Base-by-base conservation (phyloP, 2,888 invertebrate species). In the Halocaridina rubra region DNA sequence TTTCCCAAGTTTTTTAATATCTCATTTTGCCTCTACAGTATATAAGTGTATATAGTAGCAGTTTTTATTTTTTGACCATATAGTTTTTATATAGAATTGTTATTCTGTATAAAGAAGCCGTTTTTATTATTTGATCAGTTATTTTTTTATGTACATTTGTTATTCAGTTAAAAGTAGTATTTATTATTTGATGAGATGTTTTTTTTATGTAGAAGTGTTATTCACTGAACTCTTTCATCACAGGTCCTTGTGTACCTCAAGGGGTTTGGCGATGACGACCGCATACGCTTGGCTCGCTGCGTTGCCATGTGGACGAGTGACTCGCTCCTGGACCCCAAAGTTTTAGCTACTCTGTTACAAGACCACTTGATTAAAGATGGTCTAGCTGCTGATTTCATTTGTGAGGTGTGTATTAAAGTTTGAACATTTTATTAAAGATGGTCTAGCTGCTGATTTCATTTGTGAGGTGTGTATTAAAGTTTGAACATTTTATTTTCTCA, bases 351-450 rank as follows among this genome's bases (percentile, higher is more conserved):
- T 53, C 84, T 88, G 64, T 90, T 91, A 87, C 91, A 93, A 91
- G 97, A 98, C 92, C 98, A 98, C 92, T 93, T 98, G 90, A 94
- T 97, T 89, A 97, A 97, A 91, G 96, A 97, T 93, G 96, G 97
- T 91, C 93, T 98, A 91, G 97, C 98, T 86, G 93, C 98, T 90
- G 97, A 98, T 90, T 98, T 98, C 92, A 94, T 98, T 90, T 94
- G 98, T 90, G 96, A 97, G 92, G 95, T 98, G 91, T 59, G 85
- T 46, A 67, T 22, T 27, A 16, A 27, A 2, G 13, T n/a, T 19
- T 61, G 97, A 98, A 92, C 98, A 98, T 92, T 93, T 98, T 90
- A 94, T 97, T 89, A 97, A 97, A 91, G 96, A 97, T 93, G 96
- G 97, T 91, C 93, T 98, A 91, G 97, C 98, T 86, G 93, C 98